Conservation (phyloP, 2,113 vertebrate species). For the Gnathonemus longibarbis region DNA sequence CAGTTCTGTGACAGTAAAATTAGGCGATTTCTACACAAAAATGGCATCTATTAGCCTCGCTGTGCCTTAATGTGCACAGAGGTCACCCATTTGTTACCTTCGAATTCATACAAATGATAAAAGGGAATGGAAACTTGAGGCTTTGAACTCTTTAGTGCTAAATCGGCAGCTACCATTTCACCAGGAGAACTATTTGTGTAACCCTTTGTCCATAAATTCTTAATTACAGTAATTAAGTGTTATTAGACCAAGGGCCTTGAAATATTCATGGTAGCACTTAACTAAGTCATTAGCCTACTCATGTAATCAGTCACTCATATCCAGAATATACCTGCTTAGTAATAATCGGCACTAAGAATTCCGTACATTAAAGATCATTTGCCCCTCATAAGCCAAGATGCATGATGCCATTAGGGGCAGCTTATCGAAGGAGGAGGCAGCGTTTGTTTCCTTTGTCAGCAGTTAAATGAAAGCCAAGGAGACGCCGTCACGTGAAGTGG, state of each 20-base stretch:
- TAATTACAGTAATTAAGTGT: conserved; percentile 27
- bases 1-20: conserved; percentile 56
- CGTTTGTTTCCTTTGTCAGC: not conserved
- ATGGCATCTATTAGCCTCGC: conserved; percentile 53
- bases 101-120: conserved; percentile 40
- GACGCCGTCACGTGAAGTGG: not conserved
- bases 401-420: not conserved
- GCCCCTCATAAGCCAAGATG: not conserved
- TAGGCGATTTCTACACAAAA: conserved; percentile 58
- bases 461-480: not conserved
- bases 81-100: conserved; percentile 44
- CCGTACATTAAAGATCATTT: conserved; percentile 9
- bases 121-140: conserved; percentile 5
- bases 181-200: conserved; percentile 9
- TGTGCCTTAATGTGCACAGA: conserved; percentile 48
- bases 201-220: conserved; percentile 30
- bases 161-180: conserved; percentile 20
- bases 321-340: not conserved
- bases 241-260: conserved; percentile 15
- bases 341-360: not conserved
- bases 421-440: not conserved
- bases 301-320: conserved; percentile 23
- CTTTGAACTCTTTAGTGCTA: conserved; percentile 12
- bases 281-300: conserved; percentile 16
- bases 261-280: conserved; percentile 27